Conservation (phyloP, 1,140 invertebrate genomes). For the Aphelenchoides fujianensis region DNA sequence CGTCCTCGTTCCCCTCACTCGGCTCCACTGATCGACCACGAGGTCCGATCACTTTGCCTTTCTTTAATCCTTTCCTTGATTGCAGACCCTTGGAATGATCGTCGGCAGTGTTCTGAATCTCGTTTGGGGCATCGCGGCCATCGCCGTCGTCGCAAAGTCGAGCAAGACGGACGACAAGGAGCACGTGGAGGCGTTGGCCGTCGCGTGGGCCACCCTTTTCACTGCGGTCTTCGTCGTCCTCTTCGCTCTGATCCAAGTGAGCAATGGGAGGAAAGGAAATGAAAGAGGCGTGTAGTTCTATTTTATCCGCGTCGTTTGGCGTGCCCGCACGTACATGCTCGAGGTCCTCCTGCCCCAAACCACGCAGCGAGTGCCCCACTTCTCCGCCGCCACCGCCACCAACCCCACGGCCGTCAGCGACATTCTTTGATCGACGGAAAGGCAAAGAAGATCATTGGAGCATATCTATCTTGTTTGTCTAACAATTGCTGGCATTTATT, state of each 20-base stretch:
- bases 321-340: not conserved
- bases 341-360: not conserved
- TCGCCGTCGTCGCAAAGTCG: too few relatives aligned
- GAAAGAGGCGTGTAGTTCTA: not conserved
- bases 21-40: too few relatives aligned
- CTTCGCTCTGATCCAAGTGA: not conserved
- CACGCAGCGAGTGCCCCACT: not conserved
- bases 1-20: too few relatives aligned
- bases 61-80: too few relatives aligned
- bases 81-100: too few relatives aligned
- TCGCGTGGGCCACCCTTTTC: not conserved
- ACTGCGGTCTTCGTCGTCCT: not conserved
- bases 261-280: not conserved
- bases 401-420: not conserved
- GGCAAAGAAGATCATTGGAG: too few relatives aligned
- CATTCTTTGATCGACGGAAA: slow-evolving; percentile 17
- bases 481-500: not conserved
- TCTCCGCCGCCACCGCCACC: not conserved
- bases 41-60: too few relatives aligned
- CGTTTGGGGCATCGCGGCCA: too few relatives aligned
- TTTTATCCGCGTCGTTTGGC: slow-evolving; percentile 6
- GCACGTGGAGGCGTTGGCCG: too few relatives aligned
- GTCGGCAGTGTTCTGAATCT: too few relatives aligned
- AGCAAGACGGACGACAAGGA: too few relatives aligned
- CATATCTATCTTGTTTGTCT: too few relatives aligned